Evolutionary conservation across 2,888 invertebrate genomes (phyloP).

Genomic region (Platycnemis pennipes): DNA sequence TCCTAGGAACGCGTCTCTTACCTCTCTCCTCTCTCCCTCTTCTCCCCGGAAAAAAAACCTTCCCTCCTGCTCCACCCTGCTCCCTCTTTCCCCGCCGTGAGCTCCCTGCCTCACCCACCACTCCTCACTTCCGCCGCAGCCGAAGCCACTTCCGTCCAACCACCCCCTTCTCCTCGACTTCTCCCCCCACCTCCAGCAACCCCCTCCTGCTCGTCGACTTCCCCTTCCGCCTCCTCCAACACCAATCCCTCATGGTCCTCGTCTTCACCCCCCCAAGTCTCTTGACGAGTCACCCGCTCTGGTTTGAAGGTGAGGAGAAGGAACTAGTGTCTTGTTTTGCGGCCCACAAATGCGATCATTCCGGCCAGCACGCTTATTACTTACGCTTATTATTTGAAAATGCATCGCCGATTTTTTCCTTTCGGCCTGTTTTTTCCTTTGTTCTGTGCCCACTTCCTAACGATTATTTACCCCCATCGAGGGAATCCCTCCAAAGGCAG

Average conservation of each 20-base stretch:
- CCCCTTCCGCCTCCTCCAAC: not conserved
- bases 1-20: slow-evolving; percentile 34
- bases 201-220: not conserved
- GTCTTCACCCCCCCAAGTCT: not conserved
- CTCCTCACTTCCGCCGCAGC: not conserved
- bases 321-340: not conserved
- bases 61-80: too few species aligned
- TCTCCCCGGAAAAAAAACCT: too few species aligned
- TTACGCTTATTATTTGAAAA: too few species aligned
- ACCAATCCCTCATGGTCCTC: not conserved
- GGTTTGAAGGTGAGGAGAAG: not conserved
- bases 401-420: too few species aligned
- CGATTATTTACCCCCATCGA: too few species aligned
- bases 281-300: not conserved
- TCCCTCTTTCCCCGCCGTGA: too few species aligned
- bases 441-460: too few species aligned
- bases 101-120: not conserved
- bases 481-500: too few species aligned
- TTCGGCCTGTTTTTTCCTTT: too few species aligned
- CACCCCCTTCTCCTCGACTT: not conserved
- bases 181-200: not conserved
- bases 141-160: not conserved
- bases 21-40: not conserved
- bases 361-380: not conserved
- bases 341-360: not conserved